Evolutionary conservation across 2,113 vertebrate genomes (phyloP).

Genomic region (Plectropomus leopardus): DNA sequence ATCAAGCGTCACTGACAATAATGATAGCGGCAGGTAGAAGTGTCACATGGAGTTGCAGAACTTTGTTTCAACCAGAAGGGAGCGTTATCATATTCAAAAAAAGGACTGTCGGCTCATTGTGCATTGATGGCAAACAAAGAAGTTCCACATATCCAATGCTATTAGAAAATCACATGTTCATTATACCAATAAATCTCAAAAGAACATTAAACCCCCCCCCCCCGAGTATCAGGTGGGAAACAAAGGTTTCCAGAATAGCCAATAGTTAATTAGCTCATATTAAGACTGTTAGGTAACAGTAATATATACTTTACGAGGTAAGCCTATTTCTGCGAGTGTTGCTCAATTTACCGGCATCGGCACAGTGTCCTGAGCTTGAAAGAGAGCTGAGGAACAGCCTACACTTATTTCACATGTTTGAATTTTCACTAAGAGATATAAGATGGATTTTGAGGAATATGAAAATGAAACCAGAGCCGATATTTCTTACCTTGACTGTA

Average conservation of each 20-base stretch:
- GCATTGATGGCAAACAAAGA: neutral
- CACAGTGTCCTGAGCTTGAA: too few species aligned
- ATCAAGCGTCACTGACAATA: neutral
- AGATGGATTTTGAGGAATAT: too few species aligned
- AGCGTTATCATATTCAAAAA: constrained; percentile 13
- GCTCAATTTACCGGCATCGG: neutral
- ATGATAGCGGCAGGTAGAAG: neutral
- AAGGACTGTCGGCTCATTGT: fast-evolving
- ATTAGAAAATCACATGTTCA: neutral
- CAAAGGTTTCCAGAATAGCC: neutral
- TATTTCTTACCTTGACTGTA: too few species aligned
- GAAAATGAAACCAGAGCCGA: too few species aligned
- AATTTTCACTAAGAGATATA: neutral
- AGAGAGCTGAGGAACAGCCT: too few species aligned
- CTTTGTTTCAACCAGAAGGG: constrained; percentile 40
- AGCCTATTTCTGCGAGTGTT: neutral
- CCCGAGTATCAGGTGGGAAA: neutral
- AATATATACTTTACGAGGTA: neutral
- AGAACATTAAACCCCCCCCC: neutral
- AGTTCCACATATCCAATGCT: neutral
- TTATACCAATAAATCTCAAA: neutral
- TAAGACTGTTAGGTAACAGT: neutral
- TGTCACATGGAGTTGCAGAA: constrained; percentile 1
- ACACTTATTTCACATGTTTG: neutral
- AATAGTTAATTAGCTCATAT: neutral